phyloP scores from a whole-genome alignment of 2,888 invertebrate species.

The Hofmannophila pseudospretella region DNA sequence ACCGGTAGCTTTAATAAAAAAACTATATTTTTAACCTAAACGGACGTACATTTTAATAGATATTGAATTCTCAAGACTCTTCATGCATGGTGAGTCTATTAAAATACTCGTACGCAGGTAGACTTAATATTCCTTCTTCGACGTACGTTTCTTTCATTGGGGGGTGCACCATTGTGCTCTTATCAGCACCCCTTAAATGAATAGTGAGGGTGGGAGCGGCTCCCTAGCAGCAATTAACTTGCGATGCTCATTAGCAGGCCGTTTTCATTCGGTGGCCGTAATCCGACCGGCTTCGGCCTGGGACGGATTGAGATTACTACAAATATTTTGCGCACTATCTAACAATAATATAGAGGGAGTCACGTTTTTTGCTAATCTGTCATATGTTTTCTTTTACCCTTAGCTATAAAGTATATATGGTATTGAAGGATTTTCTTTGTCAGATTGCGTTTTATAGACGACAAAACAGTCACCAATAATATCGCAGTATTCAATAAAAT shows the following conservation, averaged over 20 bases:
- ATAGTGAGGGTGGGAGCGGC: constrained; percentile 30
- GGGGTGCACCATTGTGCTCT: constrained; percentile 41
- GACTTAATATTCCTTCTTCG: constrained; percentile 15
- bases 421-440: no score
- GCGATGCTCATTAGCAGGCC: constrained; percentile 67
- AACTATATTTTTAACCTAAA: no score
- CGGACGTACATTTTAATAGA: no score
- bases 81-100: no score
- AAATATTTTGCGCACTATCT: neutral
- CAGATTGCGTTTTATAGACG: no score
- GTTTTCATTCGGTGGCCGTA: constrained; percentile 64
- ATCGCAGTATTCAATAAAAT: no score
- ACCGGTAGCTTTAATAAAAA: no score
- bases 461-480: no score
- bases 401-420: no score
- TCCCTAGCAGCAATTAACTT: constrained; percentile 45
- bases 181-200: constrained; percentile 47
- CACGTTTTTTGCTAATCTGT: no score
- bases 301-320: constrained; percentile 9
- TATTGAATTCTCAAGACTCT: no score
- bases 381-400: no score
- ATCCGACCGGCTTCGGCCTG: constrained; percentile 38
- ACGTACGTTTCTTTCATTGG: constrained; percentile 27
- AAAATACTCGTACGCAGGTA: constrained; percentile 6
- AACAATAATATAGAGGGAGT: neutral